A percentile compares a stretch with the other conserved stretches of the same genome.
Conservation (phyloP, 2,888 invertebrate species). For the Willowsia nigromaculata region DNA sequence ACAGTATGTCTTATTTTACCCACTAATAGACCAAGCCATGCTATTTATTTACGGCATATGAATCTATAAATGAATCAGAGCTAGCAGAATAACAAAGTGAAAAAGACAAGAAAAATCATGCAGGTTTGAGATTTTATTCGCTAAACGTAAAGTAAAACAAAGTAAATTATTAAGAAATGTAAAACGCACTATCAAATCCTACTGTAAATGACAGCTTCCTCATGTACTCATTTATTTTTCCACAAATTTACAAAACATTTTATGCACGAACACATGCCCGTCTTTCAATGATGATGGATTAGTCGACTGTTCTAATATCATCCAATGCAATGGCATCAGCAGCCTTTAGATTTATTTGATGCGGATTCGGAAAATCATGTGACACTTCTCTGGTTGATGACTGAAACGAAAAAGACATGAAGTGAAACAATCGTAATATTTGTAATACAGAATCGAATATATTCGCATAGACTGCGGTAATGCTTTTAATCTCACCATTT, state of each 20-base stretch:
- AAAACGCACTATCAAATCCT: no score
- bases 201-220: no score
- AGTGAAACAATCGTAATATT: not conserved
- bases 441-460: not conserved
- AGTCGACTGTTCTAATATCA: slow-evolving; percentile 31
- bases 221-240: no score
- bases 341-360: slow-evolving; percentile 32
- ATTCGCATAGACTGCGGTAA: not conserved
- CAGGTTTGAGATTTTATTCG: no score
- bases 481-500: slow-evolving; percentile 37
- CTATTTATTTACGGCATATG: no score
- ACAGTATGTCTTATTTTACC: no score
- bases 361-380: slow-evolving; percentile 40
- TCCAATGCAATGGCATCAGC: slow-evolving; percentile 28
- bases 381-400: slow-evolving; percentile 32
- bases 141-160: no score
- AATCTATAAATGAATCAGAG: no score
- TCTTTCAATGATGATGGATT: not conserved
- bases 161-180: no score
- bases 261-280: not conserved
- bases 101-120: no score
- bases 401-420: not conserved
- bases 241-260: not conserved
- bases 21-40: no score
- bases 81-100: no score